phyloP scores from a whole-genome alignment of 2,888 invertebrate genomes.

The Dendrolimus houi region DNA sequence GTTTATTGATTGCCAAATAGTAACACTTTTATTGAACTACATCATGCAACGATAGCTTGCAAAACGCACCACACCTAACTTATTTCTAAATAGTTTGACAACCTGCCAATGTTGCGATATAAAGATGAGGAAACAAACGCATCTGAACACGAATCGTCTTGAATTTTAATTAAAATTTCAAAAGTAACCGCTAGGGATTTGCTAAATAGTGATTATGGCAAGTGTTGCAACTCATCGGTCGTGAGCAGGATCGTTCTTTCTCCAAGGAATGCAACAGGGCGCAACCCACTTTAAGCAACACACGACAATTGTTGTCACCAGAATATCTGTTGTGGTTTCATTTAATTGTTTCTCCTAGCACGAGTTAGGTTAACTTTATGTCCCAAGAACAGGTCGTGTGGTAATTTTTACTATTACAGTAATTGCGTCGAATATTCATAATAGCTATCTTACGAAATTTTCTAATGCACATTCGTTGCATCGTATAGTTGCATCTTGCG shows the following conservation, averaged over 20 bases:
- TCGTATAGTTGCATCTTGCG: background rate
- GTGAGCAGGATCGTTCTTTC: slow-evolving; percentile 57
- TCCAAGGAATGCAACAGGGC: slow-evolving; percentile 42
- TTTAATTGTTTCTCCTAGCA: background rate
- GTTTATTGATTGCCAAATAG: background rate
- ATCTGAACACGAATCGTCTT: slow-evolving; percentile 37
- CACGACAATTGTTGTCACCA: slow-evolving; percentile 13
- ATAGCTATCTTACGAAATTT: background rate
- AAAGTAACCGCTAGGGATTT: slow-evolving; percentile 45
- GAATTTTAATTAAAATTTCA: slow-evolving; percentile 61
- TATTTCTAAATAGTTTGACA: slow-evolving; percentile 21
- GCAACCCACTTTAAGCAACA: background rate
- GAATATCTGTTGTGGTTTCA: background rate
- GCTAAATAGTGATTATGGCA: slow-evolving; percentile 44
- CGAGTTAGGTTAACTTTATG: background rate
- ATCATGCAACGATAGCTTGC: background rate
- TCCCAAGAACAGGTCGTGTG: background rate
- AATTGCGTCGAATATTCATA: background rate
- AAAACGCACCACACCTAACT: slow-evolving; percentile 4
- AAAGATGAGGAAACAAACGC: slow-evolving; percentile 33
- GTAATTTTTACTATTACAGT: background rate
- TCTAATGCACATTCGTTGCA: background rate
- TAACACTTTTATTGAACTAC: background rate
- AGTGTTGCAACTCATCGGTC: slow-evolving; percentile 47
- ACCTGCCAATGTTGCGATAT: slow-evolving; percentile 34